Evolutionary conservation across 2,888 invertebrate species (phyloP).

Genomic region (Lomographa bimaculata): DNA sequence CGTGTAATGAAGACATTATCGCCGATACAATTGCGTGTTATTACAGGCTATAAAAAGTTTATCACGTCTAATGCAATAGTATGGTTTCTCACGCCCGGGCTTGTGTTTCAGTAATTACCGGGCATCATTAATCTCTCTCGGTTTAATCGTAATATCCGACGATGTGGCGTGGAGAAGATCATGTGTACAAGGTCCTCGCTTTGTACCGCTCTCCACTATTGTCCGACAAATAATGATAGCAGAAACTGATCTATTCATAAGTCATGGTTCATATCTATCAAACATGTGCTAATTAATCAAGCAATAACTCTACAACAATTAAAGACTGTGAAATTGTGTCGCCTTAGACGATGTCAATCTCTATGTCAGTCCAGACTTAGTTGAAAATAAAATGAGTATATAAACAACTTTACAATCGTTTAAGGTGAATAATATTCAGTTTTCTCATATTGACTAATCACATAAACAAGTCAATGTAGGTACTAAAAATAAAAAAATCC

Average conservation of each 20-base stretch:
- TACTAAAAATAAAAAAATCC: too few species aligned
- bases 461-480: too few species aligned
- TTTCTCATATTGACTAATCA: too few species aligned
- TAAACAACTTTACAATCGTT: constrained; percentile 1
- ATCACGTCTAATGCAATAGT: constrained; percentile 43
- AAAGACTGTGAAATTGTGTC: too few species aligned
- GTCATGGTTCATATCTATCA: constrained; percentile 3
- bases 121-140: constrained; percentile 51
- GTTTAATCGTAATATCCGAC: constrained; percentile 52
- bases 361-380: too few species aligned
- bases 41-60: constrained; percentile 37
- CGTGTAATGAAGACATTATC: constrained; percentile 30
- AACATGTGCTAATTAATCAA: constrained; percentile 12
- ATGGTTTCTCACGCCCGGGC: constrained; percentile 49
- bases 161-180: constrained; percentile 37
- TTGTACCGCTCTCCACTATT: constrained; percentile 45
- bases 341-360: too few species aligned
- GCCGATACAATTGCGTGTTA: constrained; percentile 33
- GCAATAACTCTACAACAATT: too few species aligned
- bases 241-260: constrained; percentile 19
- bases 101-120: constrained; percentile 46
- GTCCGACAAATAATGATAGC: constrained; percentile 41
- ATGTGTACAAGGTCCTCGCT: constrained; percentile 48
- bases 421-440: too few species aligned
- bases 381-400: too few species aligned